Evolutionary conservation across 2,113 vertebrate species (phyloP), one percentile per base, ranked within the genome.

Genomic region (Castor canadensis): DNA sequence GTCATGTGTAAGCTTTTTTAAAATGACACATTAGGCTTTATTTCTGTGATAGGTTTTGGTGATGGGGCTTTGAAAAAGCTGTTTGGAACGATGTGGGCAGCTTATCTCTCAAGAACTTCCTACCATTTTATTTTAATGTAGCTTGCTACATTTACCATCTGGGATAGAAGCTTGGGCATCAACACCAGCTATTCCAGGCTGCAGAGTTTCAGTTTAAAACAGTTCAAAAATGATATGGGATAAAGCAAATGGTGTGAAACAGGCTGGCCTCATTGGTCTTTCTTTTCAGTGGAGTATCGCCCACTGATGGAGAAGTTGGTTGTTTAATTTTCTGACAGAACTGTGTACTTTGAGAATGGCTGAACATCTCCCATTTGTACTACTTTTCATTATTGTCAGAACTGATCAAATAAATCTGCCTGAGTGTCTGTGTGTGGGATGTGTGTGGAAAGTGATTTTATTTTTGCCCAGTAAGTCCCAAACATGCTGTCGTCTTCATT

Each of bases 351-450:
- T 56, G 80, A 83, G 87, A 28, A 43, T 71, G 32, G 8, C 89
- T 47, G 85, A 60, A 77, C 88, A 76, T 91, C n/a, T 72, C 85
- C 1, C 5, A 52, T 89, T 94, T 54, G 49, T 4, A 47, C 88
- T 32, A 24, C 49, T 71, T 96, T 95, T 75, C 87, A 47, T 86
- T 73, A 5, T 94, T 96, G 94, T 89, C 92, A 60, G 64, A 85
- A 52, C 49, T 49, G 89, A 9, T 82, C 11, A 5, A 0, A 1
- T 88, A 30, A 52, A 1, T 85, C 87, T 80, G 62, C 73, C 93
- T 43, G 82, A 40, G 67, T 3, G 0, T 64, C 2, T 1, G 0
- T 0, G 0, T 10, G 69, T 40, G 82, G 32, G 35, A 12, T 4
- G 49, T 38, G 9, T 69, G 83, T 87, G 28, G 22, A 75, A 89